A percentile compares a stretch with the other conserved stretches of the same genome.
Conservation (phyloP, 2,113 vertebrate species). For the Rhineura floridana region DNA sequence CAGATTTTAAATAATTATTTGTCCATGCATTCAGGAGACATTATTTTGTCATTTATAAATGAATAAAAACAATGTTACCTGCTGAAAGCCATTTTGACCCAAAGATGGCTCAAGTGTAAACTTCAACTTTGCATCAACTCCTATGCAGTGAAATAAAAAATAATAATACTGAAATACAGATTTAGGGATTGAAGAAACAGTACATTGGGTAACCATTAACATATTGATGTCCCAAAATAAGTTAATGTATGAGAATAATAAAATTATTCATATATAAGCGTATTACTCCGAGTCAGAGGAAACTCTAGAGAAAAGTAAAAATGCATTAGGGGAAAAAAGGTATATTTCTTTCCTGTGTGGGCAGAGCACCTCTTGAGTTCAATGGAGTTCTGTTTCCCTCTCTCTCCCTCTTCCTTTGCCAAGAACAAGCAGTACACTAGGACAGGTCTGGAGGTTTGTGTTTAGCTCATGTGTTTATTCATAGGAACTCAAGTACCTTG, state of each 20-base stretch:
- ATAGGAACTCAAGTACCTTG: background rate
- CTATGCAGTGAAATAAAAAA: constrained; percentile 73
- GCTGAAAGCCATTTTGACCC: constrained; percentile 97
- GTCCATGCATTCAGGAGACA: background rate
- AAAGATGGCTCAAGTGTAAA: constrained; percentile 96
- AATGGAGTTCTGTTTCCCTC: background rate
- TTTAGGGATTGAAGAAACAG: background rate
- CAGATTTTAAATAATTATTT: constrained; percentile 5
- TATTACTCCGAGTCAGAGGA: background rate
- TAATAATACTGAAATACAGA: constrained; percentile 5
- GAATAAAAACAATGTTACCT: constrained; percentile 81
- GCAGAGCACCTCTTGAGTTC: too few species aligned
- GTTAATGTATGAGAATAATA: background rate
- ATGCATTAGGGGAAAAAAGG: background rate
- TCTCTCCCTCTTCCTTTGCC: too few species aligned
- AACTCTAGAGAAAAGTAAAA: background rate
- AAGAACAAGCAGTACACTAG: background rate
- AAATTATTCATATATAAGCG: background rate
- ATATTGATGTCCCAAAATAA: constrained; percentile 1
- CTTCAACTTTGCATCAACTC: constrained; percentile 95
- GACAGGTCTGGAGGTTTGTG: background rate
- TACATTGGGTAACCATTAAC: background rate
- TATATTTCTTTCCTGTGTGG: background rate
- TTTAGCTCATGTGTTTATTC: background rate
- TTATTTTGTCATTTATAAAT: constrained; percentile 9